Conservation (phyloP, 2,888 invertebrate species). For the Acronicta aceris region DNA sequence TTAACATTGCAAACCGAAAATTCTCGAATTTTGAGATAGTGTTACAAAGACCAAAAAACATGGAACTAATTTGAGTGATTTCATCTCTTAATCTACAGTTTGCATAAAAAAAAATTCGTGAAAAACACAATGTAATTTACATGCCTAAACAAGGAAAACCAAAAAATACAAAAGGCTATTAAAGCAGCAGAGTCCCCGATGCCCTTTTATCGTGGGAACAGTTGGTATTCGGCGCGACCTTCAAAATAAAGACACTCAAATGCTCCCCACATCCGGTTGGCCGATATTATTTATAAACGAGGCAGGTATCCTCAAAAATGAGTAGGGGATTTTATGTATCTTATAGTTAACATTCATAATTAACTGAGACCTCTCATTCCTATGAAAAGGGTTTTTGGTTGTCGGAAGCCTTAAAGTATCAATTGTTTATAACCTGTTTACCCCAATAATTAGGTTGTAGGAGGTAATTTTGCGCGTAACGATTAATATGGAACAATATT, state of each 20-base stretch:
- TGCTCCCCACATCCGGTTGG: constrained; percentile 74
- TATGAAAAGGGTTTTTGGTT: no score
- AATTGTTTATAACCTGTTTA: no score
- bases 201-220: constrained; percentile 74
- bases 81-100: background rate
- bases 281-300: constrained; percentile 57
- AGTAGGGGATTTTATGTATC: background rate
- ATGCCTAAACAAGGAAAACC: constrained; percentile 27
- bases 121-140: constrained; percentile 26
- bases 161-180: constrained; percentile 51
- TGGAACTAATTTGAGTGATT: background rate
- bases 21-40: background rate
- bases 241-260: constrained; percentile 68
- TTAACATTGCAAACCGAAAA: background rate
- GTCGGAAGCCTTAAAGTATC: no score
- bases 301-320: constrained; percentile 13
- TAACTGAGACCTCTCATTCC: background rate
- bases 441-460: no score
- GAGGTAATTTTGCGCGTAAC: no score
- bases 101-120: no score
- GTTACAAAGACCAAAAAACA: background rate
- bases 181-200: constrained; percentile 57
- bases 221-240: constrained; percentile 71
- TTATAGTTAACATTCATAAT: no score
- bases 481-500: no score